Conservation (phyloP, 2,888 invertebrate species). For the Julus scanicus region DNA sequence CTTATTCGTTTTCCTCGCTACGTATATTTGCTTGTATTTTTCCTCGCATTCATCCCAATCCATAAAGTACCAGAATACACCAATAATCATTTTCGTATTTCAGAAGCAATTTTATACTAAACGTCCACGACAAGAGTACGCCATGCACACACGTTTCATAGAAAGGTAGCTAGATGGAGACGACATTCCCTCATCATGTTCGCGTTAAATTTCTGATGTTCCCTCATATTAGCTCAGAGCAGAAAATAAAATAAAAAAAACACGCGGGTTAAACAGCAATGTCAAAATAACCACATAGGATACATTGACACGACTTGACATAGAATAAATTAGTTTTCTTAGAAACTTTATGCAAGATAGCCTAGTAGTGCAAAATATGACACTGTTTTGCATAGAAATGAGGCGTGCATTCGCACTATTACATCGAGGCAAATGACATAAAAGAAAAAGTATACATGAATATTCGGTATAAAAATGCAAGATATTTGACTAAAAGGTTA, state of each 20-base stretch:
- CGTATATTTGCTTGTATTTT: neutral
- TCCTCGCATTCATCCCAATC: slow-evolving; percentile 35
- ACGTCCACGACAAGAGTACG: slow-evolving; percentile 6
- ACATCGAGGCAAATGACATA: neutral
- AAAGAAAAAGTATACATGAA: neutral
- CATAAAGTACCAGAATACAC: neutral
- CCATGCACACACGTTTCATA: neutral
- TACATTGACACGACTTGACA: slow-evolving; percentile 35
- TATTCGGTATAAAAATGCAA: neutral
- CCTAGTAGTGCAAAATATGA: neutral
- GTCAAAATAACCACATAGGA: slow-evolving; percentile 34
- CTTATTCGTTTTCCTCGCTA: neutral
- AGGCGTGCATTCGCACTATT: neutral
- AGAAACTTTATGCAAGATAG: slow-evolving; percentile 10
- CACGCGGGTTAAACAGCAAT: slow-evolving; percentile 29
- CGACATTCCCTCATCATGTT: slow-evolving; percentile 35
- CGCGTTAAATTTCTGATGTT: slow-evolving; percentile 23
- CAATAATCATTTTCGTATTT: slow-evolving; percentile 15
- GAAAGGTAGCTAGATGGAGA: slow-evolving; percentile 4
- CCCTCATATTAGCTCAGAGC: slow-evolving; percentile 19
- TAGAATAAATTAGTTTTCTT: slow-evolving; percentile 39
- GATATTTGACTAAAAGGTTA: neutral
- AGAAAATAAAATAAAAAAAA: neutral
- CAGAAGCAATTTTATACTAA: slow-evolving; percentile 36
- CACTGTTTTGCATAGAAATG: slow-evolving; percentile 12